Percentiles rank a stretch among this genome's conserved stretches.
phyloP scores from a whole-genome alignment of 2,113 vertebrate species.

The Columba janthina region DNA sequence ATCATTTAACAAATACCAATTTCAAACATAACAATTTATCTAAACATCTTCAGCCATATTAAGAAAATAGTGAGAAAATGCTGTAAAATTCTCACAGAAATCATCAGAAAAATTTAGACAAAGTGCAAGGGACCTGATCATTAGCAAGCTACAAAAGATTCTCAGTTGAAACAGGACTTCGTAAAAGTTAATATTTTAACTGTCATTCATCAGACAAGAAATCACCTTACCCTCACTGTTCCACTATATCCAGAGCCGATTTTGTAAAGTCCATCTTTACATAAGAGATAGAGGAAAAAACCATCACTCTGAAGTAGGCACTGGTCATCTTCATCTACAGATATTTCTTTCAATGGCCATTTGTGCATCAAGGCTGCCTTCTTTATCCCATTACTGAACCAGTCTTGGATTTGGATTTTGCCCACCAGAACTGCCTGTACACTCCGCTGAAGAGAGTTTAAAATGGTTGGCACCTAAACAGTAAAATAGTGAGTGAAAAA shows the following conservation, averaged over 20 bases:
- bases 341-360: slow-evolving; percentile 93
- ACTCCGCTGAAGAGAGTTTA: slow-evolving; percentile 95
- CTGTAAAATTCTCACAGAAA: not conserved
- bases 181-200: not conserved
- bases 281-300: slow-evolving; percentile 96
- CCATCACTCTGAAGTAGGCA: slow-evolving; percentile 98
- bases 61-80: not conserved
- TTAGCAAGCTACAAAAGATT: not conserved
- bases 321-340: slow-evolving; percentile 93
- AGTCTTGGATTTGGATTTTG: slow-evolving; percentile 99
- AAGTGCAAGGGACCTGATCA: not conserved
- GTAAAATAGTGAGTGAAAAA: not conserved
- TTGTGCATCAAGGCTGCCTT: slow-evolving; percentile 97
- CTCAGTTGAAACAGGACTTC: not conserved
- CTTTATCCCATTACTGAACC: slow-evolving; percentile 99
- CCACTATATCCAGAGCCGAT: slow-evolving; percentile 98
- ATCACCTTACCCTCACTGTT: slow-evolving; percentile 90
- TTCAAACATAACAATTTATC: not conserved
- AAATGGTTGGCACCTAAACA: slow-evolving; percentile 92
- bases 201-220: slow-evolving; percentile 13
- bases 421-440: slow-evolving; percentile 98
- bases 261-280: slow-evolving; percentile 98
- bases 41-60: not conserved
- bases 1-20: not conserved
- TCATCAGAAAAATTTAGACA: not conserved